Evolutionary conservation across 2,888 invertebrate species (phyloP), one percentile per base, ranked within the genome.

Genomic region (Noctuana brunneofusca): DNA sequence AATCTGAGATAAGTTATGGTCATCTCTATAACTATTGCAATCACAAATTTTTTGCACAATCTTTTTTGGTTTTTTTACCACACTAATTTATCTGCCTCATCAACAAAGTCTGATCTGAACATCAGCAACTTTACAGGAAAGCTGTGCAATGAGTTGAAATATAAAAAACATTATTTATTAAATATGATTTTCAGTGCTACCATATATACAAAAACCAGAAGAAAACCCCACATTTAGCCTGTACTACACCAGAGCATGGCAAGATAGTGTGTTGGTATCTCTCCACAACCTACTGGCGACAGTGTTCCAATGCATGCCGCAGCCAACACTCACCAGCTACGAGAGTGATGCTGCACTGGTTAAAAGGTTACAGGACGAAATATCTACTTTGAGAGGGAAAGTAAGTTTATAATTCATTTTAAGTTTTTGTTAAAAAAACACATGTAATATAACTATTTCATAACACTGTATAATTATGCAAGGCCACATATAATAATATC

Each of bases 181-280:
- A 24, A 24, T 16, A 41, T 41, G 41, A 16, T 9, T 56, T 92
- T 55, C 84, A 99, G 98, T 96, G 87, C 92, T 99, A 66, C 97
- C 98, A 0, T 99, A 96, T 81, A 93, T 97, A 55, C 96, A 96
- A 80, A 97, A 96, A 81, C 97, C 98, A 0, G 98, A 98, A 84
- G 98, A 98, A 75, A 96, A 96, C 78, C 95, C 96, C 12, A 93
- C 94, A 38, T 99, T 97, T 86, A 94, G 96, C 14, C 93, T 97
- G 58, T 97, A 97, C 86, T 99, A 98, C 85, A 96, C 96, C 8
- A 95, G 96, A 68, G 96, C 96, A 64, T 99, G 99, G 99, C 98
- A 98, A 81, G 99, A 99, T 80, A 98, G 97, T 27, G 94, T 98
- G 73, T 89, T 97, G 60, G 95, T 94, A 1, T 98, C 98, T 0